Conservation (phyloP, 2,888 invertebrate genomes). For the Octonoba sinensis region DNA sequence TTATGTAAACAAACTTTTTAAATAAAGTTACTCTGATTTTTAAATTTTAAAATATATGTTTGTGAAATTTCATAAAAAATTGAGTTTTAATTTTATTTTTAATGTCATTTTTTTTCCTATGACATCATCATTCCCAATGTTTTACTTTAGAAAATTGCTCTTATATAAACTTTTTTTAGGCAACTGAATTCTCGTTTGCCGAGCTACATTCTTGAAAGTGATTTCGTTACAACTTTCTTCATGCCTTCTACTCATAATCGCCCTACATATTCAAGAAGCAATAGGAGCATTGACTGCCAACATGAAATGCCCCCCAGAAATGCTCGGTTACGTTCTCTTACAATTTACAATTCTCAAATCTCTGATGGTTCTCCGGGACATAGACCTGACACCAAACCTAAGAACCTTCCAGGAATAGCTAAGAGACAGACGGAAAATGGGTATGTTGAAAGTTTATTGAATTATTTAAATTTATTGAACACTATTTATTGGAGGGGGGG, state of each 20-base stretch:
- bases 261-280: slow-evolving; percentile 16
- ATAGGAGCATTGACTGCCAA: slow-evolving; percentile 21
- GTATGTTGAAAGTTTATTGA: slow-evolving; percentile 15
- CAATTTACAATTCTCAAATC: slow-evolving; percentile 59
- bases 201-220: slow-evolving; percentile 52
- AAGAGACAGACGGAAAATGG: slow-evolving; percentile 44
- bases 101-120: slow-evolving; percentile 1
- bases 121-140: no score
- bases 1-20: no score
- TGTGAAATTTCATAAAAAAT: no score
- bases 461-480: background rate
- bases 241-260: slow-evolving; percentile 46
- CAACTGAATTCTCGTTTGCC: slow-evolving; percentile 50
- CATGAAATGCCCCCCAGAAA: slow-evolving; percentile 42
- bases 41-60: no score
- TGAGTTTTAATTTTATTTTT: no score
- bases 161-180: slow-evolving; percentile 25
- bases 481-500: background rate
- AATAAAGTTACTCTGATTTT: no score
- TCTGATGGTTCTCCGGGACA: slow-evolving; percentile 51
- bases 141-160: no score
- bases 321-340: slow-evolving; percentile 51
- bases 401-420: slow-evolving; percentile 2
- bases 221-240: slow-evolving; percentile 54
- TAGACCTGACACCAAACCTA: slow-evolving; percentile 32